Percentiles rank a stretch among this genome's conserved stretches.
Evolutionary conservation across 2,113 vertebrate species (phyloP).

Genomic region (Mionectes macconnelli): DNA sequence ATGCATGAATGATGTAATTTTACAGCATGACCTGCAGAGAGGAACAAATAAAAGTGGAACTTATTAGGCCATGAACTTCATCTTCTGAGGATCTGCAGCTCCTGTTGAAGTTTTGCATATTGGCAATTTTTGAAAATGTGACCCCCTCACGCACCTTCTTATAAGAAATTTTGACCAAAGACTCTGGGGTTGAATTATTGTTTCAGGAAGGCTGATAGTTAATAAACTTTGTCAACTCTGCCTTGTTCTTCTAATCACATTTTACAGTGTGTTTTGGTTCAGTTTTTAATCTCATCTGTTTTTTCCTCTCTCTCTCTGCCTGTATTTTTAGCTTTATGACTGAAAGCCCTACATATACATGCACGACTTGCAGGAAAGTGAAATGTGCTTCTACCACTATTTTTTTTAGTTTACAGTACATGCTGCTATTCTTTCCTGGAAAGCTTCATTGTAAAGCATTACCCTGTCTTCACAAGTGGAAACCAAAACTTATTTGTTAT

Average conservation of each 20-base stretch:
- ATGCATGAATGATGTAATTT: constrained; percentile 61
- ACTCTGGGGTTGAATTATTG: not conserved
- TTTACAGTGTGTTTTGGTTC: not conserved
- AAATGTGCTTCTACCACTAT: not conserved
- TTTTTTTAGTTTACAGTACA: not conserved
- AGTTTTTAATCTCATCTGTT: not conserved
- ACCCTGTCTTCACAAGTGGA: not conserved
- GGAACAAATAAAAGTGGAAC: constrained; percentile 18
- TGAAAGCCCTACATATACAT: not conserved
- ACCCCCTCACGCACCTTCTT: not conserved
- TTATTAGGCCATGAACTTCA: constrained; percentile 32
- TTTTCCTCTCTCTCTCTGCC: not conserved
- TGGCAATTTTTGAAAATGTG: not conserved
- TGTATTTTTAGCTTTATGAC: constrained; percentile 4
- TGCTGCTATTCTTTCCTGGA: not conserved
- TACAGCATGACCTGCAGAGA: constrained; percentile 32
- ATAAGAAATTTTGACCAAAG: constrained; percentile 21
- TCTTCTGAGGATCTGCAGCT: constrained; percentile 15
- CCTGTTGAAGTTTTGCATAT: not conserved
- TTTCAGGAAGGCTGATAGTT: constrained; percentile 13
- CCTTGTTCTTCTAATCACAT: not conserved
- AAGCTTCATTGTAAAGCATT: not conserved
- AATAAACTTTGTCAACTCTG: constrained; percentile 25
- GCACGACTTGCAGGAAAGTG: not conserved
- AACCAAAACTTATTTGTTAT: not conserved